phyloP scores from a whole-genome alignment of 2,113 vertebrate genomes.

The Romanogobio albipinnatus region DNA sequence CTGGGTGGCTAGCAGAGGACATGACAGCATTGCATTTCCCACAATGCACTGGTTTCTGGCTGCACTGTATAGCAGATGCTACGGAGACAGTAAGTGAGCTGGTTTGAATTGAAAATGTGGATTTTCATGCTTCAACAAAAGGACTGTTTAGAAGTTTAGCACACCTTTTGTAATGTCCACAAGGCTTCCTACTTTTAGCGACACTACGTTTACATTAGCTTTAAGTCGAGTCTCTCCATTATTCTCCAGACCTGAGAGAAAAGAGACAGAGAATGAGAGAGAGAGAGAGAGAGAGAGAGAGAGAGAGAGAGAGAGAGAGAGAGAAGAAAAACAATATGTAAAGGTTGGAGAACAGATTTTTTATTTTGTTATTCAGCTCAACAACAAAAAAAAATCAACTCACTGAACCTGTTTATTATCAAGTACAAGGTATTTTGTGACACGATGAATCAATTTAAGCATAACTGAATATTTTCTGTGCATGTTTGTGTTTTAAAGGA shows the following conservation, averaged over 20 bases:
- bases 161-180: conserved; percentile 69
- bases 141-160: neutral
- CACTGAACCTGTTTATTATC: neutral
- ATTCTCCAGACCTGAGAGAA: conserved; percentile 51
- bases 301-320: neutral
- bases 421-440: neutral
- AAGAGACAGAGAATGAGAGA: too few relatives aligned
- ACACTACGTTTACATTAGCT: conserved; percentile 74
- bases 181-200: conserved; percentile 65
- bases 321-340: neutral
- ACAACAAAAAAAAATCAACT: neutral
- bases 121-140: neutral
- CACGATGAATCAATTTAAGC: too few relatives aligned
- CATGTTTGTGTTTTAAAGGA: neutral
- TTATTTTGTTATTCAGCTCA: too few relatives aligned
- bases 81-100: neutral
- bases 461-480: neutral
- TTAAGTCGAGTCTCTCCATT: conserved; percentile 50
- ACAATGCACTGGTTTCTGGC: conserved; percentile 69
- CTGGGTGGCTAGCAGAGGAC: conserved; percentile 64
- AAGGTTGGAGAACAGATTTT: neutral
- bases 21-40: conserved; percentile 68
- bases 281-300: neutral
- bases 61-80: conserved; percentile 60
- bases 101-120: neutral